These are phyloP conservation scores for Seriola quinqueradiata DNA, from an alignment of 2,113 vertebrate species.

Conservation along the genomic window DNA sequence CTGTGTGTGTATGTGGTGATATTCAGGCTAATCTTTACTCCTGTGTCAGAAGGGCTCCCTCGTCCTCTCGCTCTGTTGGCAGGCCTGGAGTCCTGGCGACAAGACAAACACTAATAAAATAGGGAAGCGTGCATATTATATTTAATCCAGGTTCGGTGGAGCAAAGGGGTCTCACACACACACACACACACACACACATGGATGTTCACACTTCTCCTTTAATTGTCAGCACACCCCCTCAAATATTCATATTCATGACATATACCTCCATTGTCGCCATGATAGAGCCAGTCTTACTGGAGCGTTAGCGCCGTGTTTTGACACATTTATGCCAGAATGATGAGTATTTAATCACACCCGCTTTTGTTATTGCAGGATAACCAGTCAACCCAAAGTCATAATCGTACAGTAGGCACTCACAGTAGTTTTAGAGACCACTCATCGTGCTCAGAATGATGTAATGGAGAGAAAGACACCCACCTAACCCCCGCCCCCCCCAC, in stretches of 20 bases:
- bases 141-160: slow-evolving; percentile 28
- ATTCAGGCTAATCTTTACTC: slow-evolving; percentile 34
- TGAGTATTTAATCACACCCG: slow-evolving; percentile 47
- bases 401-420: not conserved
- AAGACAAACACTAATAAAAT: slow-evolving; percentile 43
- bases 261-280: not conserved
- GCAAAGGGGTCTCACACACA: not conserved
- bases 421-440: slow-evolving; percentile 11
- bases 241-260: slow-evolving; percentile 2
- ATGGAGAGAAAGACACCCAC: slow-evolving; percentile 61
- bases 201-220: slow-evolving; percentile 31
- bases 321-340: slow-evolving; percentile 23
- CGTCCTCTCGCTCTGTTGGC: slow-evolving; percentile 20
- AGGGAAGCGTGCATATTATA: slow-evolving; percentile 18
- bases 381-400: slow-evolving; percentile 20
- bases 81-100: slow-evolving; percentile 13
- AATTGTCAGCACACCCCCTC: slow-evolving; percentile 27
- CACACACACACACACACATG: slow-evolving; percentile 19
- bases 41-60: slow-evolving; percentile 19
- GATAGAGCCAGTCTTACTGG: slow-evolving; percentile 9
- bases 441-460: slow-evolving; percentile 66
- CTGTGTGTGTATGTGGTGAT: slow-evolving; percentile 22
- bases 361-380: slow-evolving; percentile 14
- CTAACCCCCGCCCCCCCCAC: not conserved
- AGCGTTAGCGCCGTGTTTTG: slow-evolving; percentile 49